Evolutionary conservation across 30 jellyfish, hydroid and myxozoan genomes (phyloP).

Genomic region (Turritopsis rubra): DNA sequence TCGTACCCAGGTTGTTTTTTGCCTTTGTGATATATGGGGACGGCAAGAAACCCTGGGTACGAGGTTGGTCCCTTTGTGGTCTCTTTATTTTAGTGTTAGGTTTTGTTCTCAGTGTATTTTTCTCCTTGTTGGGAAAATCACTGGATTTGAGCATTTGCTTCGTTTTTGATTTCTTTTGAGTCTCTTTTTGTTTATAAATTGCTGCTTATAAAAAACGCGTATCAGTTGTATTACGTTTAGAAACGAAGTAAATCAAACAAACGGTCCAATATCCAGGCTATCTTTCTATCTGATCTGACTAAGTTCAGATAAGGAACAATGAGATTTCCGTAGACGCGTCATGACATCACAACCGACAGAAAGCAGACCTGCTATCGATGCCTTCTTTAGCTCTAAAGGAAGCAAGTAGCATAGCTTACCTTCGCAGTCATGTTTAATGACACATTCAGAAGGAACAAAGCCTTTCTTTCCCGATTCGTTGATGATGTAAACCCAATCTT

Average conservation of each 20-base stretch:
- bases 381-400: not conserved
- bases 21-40: not conserved
- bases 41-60: not conserved
- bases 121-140: no score
- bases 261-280: not conserved
- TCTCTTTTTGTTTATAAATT: no score
- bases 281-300: no score
- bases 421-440: conserved; percentile 24
- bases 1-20: not conserved
- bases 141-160: no score
- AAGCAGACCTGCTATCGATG: not conserved
- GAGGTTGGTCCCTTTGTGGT: not conserved
- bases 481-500: conserved; percentile 26
- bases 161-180: no score
- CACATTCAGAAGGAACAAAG: conserved; percentile 23
- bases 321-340: no score
- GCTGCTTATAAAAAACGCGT: no score
- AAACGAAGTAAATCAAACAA: not conserved
- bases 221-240: no score
- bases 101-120: not conserved
- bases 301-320: no score
- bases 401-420: conserved; percentile 2
- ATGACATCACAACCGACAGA: no score
- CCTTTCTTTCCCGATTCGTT: conserved; percentile 33
- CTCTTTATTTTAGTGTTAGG: not conserved